These are phyloP conservation scores for Xylocopa sonorina DNA, from an alignment of 1,140 invertebrate species.

Conservation along the genomic window DNA sequence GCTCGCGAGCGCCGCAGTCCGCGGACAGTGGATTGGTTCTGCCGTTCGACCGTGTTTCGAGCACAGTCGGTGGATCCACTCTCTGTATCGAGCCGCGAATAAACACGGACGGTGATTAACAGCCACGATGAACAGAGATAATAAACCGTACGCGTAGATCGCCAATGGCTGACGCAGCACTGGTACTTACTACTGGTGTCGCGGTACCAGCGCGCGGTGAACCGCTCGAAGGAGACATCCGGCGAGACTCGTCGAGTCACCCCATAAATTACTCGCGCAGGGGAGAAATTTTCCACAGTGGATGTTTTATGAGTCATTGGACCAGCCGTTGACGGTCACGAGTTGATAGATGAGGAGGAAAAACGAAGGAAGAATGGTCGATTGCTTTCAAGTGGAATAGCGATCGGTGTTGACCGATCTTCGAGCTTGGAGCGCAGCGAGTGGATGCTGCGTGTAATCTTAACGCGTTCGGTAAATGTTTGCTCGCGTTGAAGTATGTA, in stretches of 20 bases:
- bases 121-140: constrained; percentile 28
- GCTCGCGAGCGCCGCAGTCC: background rate
- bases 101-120: constrained; percentile 38
- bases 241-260: too few species aligned
- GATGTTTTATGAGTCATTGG: too few species aligned
- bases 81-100: background rate
- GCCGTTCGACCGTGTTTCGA: background rate
- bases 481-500: background rate
- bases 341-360: background rate
- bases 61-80: background rate
- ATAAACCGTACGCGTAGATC: background rate
- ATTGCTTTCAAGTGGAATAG: background rate
- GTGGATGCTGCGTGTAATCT: background rate
- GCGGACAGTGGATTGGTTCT: background rate
- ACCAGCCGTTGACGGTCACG: background rate
- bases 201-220: too few species aligned
- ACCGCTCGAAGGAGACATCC: too few species aligned
- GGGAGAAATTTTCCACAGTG: too few species aligned
- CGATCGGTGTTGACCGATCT: background rate
- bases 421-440: background rate
- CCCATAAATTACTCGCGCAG: too few species aligned
- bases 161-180: background rate
- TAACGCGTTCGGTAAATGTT: constrained; percentile 16
- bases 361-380: background rate
- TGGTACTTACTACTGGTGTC: constrained; percentile 11